A percentile compares a stretch with the other conserved stretches of the same genome.
phyloP scores from a whole-genome alignment of 2,797 vertebrate species.

The Notoglanidium macrostoma region DNA sequence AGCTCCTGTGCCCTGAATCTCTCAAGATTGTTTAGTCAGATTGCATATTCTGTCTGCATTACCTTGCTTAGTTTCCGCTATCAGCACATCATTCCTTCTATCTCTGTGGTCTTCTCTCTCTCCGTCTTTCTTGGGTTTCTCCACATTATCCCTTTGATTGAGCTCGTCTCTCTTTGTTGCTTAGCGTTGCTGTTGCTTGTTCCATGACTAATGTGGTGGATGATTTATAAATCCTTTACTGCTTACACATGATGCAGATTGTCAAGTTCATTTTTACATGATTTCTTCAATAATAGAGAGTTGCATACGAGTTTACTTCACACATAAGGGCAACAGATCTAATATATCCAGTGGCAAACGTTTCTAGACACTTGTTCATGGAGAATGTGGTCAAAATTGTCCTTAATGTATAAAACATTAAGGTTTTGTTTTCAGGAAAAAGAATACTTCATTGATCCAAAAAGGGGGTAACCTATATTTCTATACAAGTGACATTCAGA shows the following conservation, averaged over 20 bases:
- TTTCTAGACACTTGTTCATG: not conserved
- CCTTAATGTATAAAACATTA: not conserved
- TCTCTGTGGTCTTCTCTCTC: constrained; percentile 42
- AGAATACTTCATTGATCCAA: not conserved
- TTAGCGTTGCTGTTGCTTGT: constrained; percentile 6
- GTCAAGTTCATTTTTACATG: not conserved
- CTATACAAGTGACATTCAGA: constrained; percentile 13
- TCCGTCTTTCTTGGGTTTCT: constrained; percentile 51
- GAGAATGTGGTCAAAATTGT: not conserved
- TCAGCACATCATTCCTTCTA: constrained; percentile 62
- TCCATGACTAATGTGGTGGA: not conserved
- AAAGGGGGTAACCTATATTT: not conserved
- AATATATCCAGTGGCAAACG: not conserved
- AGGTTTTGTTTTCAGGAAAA: constrained; percentile 1
- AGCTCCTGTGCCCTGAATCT: constrained; percentile 51
- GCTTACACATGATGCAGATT: not conserved
- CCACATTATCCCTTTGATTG: constrained; percentile 64
- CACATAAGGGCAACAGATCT: not conserved
- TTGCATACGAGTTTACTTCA: not conserved
- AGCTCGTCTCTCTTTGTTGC: constrained; percentile 35
- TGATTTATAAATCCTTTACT: constrained; percentile 19
- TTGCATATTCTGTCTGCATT: constrained; percentile 66
- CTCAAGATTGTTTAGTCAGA: constrained; percentile 54
- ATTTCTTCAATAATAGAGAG: not conserved
- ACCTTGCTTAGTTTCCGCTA: constrained; percentile 50